Evolutionary conservation across 1,140 invertebrate genomes (phyloP), one percentile per base, ranked within the genome.

Genomic region (Trichomalopsis sarcophagae): DNA sequence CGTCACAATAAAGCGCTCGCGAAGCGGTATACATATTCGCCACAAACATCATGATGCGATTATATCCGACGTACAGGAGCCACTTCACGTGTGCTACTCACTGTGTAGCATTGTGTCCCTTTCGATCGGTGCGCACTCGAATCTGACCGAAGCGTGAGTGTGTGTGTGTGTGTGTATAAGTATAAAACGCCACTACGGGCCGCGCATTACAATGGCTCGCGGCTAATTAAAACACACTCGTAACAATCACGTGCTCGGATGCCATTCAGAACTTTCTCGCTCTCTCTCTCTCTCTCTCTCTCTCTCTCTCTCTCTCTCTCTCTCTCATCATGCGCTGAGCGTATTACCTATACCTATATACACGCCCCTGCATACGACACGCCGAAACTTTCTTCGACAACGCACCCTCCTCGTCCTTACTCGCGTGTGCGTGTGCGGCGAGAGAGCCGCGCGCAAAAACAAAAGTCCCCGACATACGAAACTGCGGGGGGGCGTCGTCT

Each of bases 391-490:
- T 79, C 30, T 33, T 14, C 55, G 21, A 3, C 21, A n/a, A 62
- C 55, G 55, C 55, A 62, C 55, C 21, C 55, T 27, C 27, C 27
- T 27, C 27, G 27, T 27, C 7, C 21, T 17, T 62, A 47, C 1
- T 55, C 50, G 50, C 55, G 55, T 62, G 55, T 6, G 50, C 55
- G 55, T 62, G 55, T 6, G 6, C 13, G 13, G 13, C 47, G 47
- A 47, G 66, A 13, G 1, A 30, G 21, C 4, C 11, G 33, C 21
- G 33, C 21, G 81, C 69, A 76, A 83, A 83, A 76, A 76, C 81
- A 75, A 68, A 66, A 83, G 33, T 76, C 73, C 73, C 73, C 50
- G 23, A 62, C 17, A 82, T 40, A 82, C 71, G 79, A 81, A 81
- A 81, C 68, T 81, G 3, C 11, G 21, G 68, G 33, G 17, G 17